Conservation (phyloP, 37 sponge, comb jelly and placozoan genomes). For the Diacarnus erythraeanus region DNA sequence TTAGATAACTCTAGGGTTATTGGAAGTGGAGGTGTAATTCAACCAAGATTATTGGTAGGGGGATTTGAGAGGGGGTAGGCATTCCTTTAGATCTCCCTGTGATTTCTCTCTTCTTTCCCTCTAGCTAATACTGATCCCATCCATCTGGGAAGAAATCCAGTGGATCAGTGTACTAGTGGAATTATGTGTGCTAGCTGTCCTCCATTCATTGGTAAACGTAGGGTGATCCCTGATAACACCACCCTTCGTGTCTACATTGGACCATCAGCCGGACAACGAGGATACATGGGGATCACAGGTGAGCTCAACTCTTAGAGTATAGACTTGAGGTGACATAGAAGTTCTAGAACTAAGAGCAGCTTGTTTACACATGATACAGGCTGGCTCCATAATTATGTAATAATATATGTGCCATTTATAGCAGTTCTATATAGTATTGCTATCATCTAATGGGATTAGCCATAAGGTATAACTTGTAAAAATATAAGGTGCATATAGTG, state of each 20-base stretch:
- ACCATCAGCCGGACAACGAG: conserved; percentile 37
- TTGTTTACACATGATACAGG: too few species aligned
- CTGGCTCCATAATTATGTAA: too few species aligned
- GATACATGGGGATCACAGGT: conserved; percentile 67
- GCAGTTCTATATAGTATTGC: too few species aligned
- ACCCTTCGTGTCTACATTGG: conserved; percentile 62
- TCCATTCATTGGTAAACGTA: neutral
- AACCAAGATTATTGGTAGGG: neutral
- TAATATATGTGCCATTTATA: too few species aligned
- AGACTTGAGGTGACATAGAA: too few species aligned
- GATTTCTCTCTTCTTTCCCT: neutral
- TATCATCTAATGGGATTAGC: too few species aligned
- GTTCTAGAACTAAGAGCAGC: too few species aligned
- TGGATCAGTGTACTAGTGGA: neutral
- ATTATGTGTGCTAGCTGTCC: neutral
- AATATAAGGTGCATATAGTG: too few species aligned
- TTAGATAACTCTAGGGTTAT: too few species aligned
- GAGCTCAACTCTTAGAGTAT: too few species aligned
- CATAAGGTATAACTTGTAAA: too few species aligned
- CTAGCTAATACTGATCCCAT: conserved; percentile 4
- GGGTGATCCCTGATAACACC: neutral
- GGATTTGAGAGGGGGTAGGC: neutral
- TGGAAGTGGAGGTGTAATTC: too few species aligned
- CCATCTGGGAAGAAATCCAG: conserved; percentile 6
- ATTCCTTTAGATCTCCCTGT: neutral